Evolutionary conservation across 2,888 invertebrate species (phyloP), one percentile per base, ranked within the genome.

Genomic region (Parnassius mnemosyne): DNA sequence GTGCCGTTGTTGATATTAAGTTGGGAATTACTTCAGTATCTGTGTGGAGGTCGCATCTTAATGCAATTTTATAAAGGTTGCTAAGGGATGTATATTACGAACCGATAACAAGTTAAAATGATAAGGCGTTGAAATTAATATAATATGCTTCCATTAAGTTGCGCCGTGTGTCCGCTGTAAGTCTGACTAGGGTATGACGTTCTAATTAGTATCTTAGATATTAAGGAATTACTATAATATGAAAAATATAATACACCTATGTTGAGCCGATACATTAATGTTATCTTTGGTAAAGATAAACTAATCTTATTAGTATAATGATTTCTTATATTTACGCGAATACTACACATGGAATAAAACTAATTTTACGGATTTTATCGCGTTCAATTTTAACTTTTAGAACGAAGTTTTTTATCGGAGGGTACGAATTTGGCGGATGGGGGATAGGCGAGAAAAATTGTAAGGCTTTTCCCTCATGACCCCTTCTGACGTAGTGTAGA

Each of bases 1-100:
- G n/a, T 42, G 9, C 49, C n/a, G 9, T 25, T 1, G 20, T 12
- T 44, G 41, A 52, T 5, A 10, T 52, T 56, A 11, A n/a, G 12
- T 46, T 46, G 46, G 56, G 34, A 42, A 47, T 52, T 46, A 57
- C 13, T 1, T 50, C 16, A 12, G 13, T 49, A 55, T 44, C 52
- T 41, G 56, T 52, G 52, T 49, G 62, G 57, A 25, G 53, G 57
- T 54, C 34, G 46, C 10, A 53, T 50, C 50, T 57, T 54, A 49
- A 54, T 49, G 57, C 10, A 44, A 43, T 57, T 57, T 57, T 43
- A 57, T 57, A 53, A 53, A 50, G 46, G n/a, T 46, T 42, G 54
- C 53, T 47, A 25, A 10, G 55, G 10, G 54, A 60, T 49, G 43
- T 56, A 7, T 12, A 50, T 57, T 51, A 25, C n/a, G 9, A 34